These are phyloP conservation scores for Anthrax anthrax DNA, from an alignment of 2,888 invertebrate genomes.

Conservation along the genomic window DNA sequence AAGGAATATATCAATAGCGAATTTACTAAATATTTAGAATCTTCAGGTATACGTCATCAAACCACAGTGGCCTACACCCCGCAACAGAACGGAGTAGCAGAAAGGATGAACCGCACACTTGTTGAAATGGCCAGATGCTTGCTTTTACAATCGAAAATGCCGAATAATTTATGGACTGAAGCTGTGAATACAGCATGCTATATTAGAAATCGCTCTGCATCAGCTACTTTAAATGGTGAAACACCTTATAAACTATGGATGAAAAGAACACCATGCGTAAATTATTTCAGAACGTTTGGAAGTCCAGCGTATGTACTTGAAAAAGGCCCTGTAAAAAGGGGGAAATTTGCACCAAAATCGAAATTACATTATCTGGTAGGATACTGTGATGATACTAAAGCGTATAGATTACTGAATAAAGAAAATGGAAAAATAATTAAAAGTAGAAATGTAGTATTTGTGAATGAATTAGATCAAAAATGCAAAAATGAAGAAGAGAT, in stretches of 20 bases:
- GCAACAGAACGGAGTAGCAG: background rate
- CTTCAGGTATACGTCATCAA: background rate
- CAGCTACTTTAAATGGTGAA: background rate
- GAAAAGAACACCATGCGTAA: constrained; percentile 21
- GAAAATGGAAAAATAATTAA: no score
- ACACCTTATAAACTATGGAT: constrained; percentile 27
- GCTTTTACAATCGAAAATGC: constrained; percentile 10
- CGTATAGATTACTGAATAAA: no score
- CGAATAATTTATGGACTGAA: constrained; percentile 12
- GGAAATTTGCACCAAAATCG: background rate
- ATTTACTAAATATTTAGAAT: background rate
- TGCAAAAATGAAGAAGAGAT: no score
- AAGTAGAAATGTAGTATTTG: background rate
- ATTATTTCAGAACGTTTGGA: constrained; percentile 26
- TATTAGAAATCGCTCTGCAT: background rate
- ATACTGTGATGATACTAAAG: no score
- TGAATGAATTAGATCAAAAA: background rate
- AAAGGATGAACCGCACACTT: constrained; percentile 12
- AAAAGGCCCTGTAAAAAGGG: no score
- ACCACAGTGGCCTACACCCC: background rate
- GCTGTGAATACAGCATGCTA: constrained; percentile 14
- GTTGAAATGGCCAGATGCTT: constrained; percentile 13
- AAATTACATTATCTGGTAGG: background rate
- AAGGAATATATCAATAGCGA: background rate
- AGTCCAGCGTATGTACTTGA: constrained; percentile 11